Evolutionary conservation across 2,797 vertebrate species (phyloP), one percentile per base, ranked within the genome.

Genomic region (Okamejei kenojei): DNA sequence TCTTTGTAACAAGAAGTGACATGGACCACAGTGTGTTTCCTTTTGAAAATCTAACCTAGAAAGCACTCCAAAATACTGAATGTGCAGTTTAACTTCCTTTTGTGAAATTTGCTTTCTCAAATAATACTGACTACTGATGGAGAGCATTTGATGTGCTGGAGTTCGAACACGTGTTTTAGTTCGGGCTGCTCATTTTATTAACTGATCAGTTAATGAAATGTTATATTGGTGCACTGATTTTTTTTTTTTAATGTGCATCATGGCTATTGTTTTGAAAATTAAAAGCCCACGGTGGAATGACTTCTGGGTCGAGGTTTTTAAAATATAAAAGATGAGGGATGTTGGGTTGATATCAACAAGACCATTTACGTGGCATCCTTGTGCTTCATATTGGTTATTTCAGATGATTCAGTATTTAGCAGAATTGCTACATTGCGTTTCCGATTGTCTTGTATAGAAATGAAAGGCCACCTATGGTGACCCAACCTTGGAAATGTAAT

Each of bases 321-420:
- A 94, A 94, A 96, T 95, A 95, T 95, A 95, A 95, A 96, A 95
- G 95, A 95, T 96, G 95, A 96, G 95, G 95, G 96, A 96, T 96
- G 96, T 94, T 96, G 95, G 95, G 95, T 94, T 95, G 95, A 96
- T 95, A 96, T 97, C 95, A 96, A 95, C 94, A 94, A 94, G 95
- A 95, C 96, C 96, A 96, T 96, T 96, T 97, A 96, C 96, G 94
- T 95, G 95, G 94, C 90, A 73, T 32, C 81, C 58, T n/a, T 61
- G 54, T 63, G 82, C 94, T 94, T 93, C 94, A 95, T 94, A 94
- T 95, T 95, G 95, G 96, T 96, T 96, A 96, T 96, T 94, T 96
- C 94, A 95, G 95, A 96, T 96, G 95, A 96, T 96, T 96, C 95
- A 94, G 94, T 97, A 97, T 96, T 96, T 96, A 96, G 96, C 95